Conservation (phyloP, 2,113 vertebrate genomes). For the Physeter macrocephalus region DNA sequence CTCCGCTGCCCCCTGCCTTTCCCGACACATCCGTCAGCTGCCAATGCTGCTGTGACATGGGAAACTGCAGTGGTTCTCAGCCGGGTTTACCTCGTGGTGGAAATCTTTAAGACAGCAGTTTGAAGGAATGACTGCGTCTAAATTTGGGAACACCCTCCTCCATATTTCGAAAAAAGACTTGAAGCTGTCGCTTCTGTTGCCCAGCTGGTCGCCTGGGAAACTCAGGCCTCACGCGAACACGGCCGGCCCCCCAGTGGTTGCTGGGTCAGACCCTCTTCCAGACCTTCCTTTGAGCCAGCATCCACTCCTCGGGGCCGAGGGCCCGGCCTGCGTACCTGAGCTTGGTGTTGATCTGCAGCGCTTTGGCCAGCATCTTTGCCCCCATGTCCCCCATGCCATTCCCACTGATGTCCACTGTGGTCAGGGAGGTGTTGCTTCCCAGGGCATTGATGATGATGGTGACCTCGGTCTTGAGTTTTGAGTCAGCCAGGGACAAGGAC, state of each 20-base stretch:
- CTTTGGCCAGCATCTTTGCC: constrained; percentile 98
- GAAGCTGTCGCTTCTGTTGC: fast-evolving
- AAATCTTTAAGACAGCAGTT: neutral
- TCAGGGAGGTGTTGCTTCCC: constrained; percentile 96
- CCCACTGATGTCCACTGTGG: constrained; percentile 95
- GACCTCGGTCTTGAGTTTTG: constrained; percentile 93
- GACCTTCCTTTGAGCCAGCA: too few species aligned
- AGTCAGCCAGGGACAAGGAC: constrained; percentile 96
- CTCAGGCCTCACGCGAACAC: fast-evolving
- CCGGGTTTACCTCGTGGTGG: too few species aligned
- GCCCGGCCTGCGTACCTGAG: constrained; percentile 82
- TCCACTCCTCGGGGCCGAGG: fast-evolving
- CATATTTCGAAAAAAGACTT: neutral
- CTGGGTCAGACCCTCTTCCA: neutral
- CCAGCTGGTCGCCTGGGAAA: neutral
- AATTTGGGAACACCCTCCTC: neutral
- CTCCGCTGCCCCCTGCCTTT: neutral
- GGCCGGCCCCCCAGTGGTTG: fast-evolving
- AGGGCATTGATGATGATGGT: constrained; percentile 96
- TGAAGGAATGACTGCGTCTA: neutral
- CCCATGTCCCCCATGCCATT: constrained; percentile 99
- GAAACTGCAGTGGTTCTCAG: neutral
- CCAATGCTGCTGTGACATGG: too few species aligned
- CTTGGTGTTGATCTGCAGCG: constrained; percentile 97
- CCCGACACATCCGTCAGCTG: neutral